These are phyloP conservation scores for Gorsachius magnificus DNA, from an alignment of 2,797 vertebrate genomes.

Conservation along the genomic window DNA sequence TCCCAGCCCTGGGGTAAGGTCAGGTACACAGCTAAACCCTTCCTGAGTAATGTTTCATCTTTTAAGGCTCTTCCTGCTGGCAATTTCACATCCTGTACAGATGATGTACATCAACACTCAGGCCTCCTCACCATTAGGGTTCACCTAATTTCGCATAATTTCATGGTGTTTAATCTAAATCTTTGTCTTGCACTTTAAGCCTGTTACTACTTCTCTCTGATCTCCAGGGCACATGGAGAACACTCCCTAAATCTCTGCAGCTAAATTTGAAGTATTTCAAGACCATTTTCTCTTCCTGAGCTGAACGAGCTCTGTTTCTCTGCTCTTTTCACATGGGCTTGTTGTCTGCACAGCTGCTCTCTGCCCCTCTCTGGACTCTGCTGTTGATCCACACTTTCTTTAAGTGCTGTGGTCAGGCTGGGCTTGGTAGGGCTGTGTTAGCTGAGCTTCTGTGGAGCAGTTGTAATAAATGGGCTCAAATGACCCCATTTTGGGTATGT, in stretches of 20 bases:
- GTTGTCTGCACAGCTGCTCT: not conserved
- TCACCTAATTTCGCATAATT: not conserved
- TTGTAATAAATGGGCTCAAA: not conserved
- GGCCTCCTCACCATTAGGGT: not conserved
- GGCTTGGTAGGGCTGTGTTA: not conserved
- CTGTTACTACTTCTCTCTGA: not conserved
- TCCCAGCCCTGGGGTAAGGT: not conserved
- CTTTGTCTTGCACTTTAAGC: not conserved
- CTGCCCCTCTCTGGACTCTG: not conserved
- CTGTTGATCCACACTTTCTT: not conserved
- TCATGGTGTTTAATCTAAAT: not conserved
- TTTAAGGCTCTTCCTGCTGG: not conserved
- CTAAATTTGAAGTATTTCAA: not conserved
- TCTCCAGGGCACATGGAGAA: not conserved
- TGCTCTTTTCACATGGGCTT: accelerated
- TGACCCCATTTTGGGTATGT: not conserved
- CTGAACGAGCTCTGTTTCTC: not conserved
- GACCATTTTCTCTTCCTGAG: not conserved
- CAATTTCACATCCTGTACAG: not conserved
- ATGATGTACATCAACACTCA: accelerated
- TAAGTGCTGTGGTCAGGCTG: accelerated
- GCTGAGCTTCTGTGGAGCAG: not conserved
- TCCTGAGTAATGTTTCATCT: not conserved
- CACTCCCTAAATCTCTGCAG: not conserved
- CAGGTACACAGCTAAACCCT: not conserved